phyloP scores from a whole-genome alignment of 2,113 vertebrate genomes.

The Ailurus styani region DNA sequence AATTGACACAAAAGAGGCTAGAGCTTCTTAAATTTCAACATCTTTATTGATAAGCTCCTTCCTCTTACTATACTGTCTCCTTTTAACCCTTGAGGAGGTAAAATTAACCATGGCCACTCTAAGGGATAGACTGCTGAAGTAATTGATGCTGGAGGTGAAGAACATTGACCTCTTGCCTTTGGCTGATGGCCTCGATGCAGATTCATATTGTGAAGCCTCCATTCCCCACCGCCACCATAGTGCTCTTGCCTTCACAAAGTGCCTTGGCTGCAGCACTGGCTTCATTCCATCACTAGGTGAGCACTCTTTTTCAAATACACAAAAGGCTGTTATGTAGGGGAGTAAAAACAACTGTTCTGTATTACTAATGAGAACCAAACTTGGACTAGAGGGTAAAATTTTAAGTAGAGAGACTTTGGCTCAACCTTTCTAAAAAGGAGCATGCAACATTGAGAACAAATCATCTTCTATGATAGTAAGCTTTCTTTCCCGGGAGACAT shows the following conservation, averaged over 20 bases:
- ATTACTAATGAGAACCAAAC: background rate
- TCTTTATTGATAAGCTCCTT: background rate
- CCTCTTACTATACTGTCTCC: background rate
- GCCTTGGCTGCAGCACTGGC: background rate
- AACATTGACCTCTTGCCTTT: background rate
- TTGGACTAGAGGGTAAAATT: background rate
- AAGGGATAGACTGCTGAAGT: background rate
- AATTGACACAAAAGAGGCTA: background rate
- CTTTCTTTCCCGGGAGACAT: background rate
- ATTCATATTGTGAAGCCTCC: rapidly evolving
- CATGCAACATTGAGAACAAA: background rate
- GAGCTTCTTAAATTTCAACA: background rate
- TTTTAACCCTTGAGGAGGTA: background rate
- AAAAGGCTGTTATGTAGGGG: background rate
- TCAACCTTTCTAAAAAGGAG: conserved; percentile 1
- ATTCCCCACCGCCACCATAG: rapidly evolving
- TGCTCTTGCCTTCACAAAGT: rapidly evolving
- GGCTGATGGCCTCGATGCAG: background rate
- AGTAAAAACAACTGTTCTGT: background rate
- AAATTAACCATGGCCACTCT: background rate
- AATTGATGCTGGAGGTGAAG: background rate
- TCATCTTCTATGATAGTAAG: background rate
- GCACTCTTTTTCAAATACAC: background rate
- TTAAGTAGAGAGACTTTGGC: background rate
- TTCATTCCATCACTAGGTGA: background rate